Evolutionary conservation across 92 coral and sea anemone genomes (phyloP), one percentile per base, ranked within the genome.

Genomic region (Phymanthus crucifer): DNA sequence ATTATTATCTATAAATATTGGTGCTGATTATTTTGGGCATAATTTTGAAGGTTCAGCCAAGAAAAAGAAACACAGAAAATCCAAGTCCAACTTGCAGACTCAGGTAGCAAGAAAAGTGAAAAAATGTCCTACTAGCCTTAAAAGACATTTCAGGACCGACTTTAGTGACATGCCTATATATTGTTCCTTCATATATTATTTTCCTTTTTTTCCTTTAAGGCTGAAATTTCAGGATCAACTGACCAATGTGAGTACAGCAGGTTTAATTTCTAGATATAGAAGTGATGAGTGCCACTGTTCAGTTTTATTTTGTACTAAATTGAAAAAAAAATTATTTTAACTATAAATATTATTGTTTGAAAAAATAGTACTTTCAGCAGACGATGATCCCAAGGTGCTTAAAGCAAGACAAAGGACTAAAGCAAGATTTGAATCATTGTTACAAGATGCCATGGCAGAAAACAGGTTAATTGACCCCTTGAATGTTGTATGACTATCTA

Each of bases 361-460:
- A 0, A 54, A 56, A 19, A 3, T 32, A 87, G 93, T 92, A 56
- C 37, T 89, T 54, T 70, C 91, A 74, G 84, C 73, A 37, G 97
- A 92, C 52, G 85, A 77, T 75, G 81, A 83, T 38, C 76, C 94
- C 7, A 90, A 81, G 75, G 94, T 87, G 50, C 64, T 83, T 11
- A 88, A 78, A 81, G 94, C 92, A 6, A 85, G 97, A 35, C 93
- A 90, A 50, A 87, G 71, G 75, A 92, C 92, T 40, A 88, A 87
- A 58, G 97, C 94, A 61, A 89, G 93, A 52, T 92, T 92, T 89
- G 97, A 92, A 76, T 92, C 97, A 43, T 92, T 92, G 77, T 82
- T 92, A 47, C 93, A 89, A 46, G 97, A 90, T 78, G 97, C 90
- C 45, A 88, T 92, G 46, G 84, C 83, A 33, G 97, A 89, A 40